Conservation (phyloP, 2,888 invertebrate species). For the Drosophila robusta region DNA sequence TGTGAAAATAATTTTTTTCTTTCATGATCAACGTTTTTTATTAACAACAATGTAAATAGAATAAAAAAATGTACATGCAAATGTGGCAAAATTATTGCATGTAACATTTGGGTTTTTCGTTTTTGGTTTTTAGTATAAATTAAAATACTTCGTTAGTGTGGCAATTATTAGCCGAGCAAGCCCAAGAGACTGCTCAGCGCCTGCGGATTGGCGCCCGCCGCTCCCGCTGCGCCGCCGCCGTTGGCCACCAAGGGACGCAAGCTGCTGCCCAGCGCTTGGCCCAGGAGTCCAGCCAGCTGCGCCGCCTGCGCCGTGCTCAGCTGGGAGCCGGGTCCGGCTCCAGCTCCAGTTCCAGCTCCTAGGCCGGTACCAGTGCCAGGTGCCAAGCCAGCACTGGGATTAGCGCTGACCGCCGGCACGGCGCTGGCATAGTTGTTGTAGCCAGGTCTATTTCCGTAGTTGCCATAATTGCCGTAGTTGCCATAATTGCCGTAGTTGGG, state of each 20-base stretch:
- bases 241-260: conserved; percentile 72
- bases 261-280: conserved; percentile 78
- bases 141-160: conserved; percentile 28
- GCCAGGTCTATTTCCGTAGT: conserved; percentile 31
- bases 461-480: conserved; percentile 20
- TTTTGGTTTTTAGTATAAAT: neutral
- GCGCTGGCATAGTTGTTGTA: conserved; percentile 29
- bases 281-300: conserved; percentile 75
- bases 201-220: conserved; percentile 54
- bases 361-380: conserved; percentile 14
- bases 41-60: neutral
- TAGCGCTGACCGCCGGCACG: conserved; percentile 6
- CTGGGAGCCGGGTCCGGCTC: conserved; percentile 41
- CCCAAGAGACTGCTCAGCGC: conserved; percentile 56
- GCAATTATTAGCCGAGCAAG: conserved; percentile 45
- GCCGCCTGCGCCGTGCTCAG: conserved; percentile 64
- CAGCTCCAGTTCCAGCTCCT: conserved; percentile 10
- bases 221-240: conserved; percentile 52
- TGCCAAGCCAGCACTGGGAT: conserved; percentile 4
- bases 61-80: too few relatives aligned
- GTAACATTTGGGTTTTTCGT: too few relatives aligned
- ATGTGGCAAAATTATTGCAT: too few relatives aligned
- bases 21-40: neutral
- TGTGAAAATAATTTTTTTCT: neutral
- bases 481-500: conserved; percentile 42